phyloP scores from a whole-genome alignment of 2,888 invertebrate species.

The Theretra japonica region DNA sequence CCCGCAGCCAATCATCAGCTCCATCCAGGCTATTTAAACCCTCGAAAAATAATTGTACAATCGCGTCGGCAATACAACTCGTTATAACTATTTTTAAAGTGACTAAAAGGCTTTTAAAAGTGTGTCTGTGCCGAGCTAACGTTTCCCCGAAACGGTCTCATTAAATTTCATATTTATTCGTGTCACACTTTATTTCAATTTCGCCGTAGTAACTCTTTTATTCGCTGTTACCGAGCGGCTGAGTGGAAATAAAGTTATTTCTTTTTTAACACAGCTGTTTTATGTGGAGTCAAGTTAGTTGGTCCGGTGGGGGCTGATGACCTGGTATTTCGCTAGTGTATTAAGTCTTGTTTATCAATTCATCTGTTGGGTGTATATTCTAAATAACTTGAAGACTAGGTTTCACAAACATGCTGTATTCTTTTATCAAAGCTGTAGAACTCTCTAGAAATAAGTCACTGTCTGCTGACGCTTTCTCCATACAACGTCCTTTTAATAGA shows the following conservation, averaged over 20 bases:
- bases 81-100: neutral
- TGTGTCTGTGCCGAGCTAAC: neutral
- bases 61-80: neutral
- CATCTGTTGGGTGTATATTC: no score
- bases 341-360: neutral
- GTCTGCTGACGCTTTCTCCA: no score
- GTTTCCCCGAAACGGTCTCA: neutral
- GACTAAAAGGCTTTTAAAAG: conserved; percentile 6
- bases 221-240: neutral
- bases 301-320: neutral
- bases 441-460: no score
- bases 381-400: no score
- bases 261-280: neutral
- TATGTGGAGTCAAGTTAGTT: neutral
- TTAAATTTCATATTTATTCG: conserved; percentile 6
- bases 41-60: neutral
- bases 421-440: no score
- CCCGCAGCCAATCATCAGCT: no score
- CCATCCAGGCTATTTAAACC: no score
- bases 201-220: conserved; percentile 3
- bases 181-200: conserved; percentile 3
- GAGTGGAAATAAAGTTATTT: neutral
- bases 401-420: no score
- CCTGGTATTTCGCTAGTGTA: neutral
- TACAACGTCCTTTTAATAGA: no score